A percentile compares a stretch with the other conserved stretches of the same genome.
These are phyloP conservation scores for Leptogaster cylindrica DNA, from an alignment of 2,888 invertebrate species.

Conservation along the genomic window DNA sequence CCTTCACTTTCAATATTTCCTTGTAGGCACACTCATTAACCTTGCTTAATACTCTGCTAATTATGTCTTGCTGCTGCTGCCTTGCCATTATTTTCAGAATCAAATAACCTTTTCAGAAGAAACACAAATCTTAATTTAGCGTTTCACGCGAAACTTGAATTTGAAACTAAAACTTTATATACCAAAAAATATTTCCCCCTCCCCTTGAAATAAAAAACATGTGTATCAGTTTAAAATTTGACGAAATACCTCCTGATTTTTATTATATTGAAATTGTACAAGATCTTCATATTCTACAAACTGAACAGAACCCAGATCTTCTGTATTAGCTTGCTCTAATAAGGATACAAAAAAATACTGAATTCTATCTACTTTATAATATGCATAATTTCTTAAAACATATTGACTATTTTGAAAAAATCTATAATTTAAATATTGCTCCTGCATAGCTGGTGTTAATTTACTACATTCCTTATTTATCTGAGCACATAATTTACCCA, in stretches of 20 bases:
- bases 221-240: neutral
- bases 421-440: no score
- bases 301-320: neutral
- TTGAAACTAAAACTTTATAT: neutral
- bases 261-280: no score
- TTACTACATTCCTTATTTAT: no score
- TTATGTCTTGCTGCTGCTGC: neutral
- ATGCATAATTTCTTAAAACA: no score
- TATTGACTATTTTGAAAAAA: no score
- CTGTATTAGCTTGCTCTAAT: neutral
- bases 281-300: neutral
- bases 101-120: no score
- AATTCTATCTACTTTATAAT: no score
- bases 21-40: neutral
- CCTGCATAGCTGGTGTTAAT: no score
- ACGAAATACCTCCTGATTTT: no score
- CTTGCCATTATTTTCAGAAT: neutral
- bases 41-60: neutral
- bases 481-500: no score
- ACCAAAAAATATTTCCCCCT: slow-evolving; percentile 4
- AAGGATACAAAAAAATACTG: neutral
- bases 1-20: neutral
- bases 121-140: neutral
- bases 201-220: neutral
- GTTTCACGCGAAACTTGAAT: neutral